Evolutionary conservation across 2,113 vertebrate genomes (phyloP).

Genomic region (Lepus timidus): DNA sequence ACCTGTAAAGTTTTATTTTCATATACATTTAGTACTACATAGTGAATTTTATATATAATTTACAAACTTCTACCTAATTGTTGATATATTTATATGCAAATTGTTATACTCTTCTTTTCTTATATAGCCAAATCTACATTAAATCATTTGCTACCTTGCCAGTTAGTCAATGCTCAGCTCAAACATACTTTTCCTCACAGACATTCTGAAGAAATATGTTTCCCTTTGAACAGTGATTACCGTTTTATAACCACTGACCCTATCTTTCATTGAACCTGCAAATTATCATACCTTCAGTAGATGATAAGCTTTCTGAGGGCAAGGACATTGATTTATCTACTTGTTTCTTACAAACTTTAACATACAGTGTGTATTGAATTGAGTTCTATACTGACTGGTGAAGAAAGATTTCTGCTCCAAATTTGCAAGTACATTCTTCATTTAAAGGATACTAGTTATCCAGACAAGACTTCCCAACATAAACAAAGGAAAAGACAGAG

Average conservation of each 20-base stretch:
- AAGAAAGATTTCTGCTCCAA: not conserved
- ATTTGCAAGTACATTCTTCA: not conserved
- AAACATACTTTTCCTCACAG: not conserved
- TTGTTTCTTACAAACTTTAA: not conserved
- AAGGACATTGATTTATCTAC: not conserved
- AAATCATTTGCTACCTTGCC: not conserved
- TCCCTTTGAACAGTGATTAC: not conserved
- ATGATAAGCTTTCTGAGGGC: not conserved
- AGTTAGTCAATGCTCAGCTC: not conserved
- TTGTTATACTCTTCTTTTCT: not conserved
- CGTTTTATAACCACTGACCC: not conserved
- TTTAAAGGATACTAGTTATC: not conserved
- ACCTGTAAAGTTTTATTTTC: not conserved
- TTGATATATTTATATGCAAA: not conserved
- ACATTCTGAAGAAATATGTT: not conserved
- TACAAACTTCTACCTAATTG: not conserved
- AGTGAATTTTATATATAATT: not conserved
- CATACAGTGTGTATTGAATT: not conserved
- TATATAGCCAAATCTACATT: not conserved
- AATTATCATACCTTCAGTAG: not conserved
- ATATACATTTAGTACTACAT: not conserved
- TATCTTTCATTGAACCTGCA: not conserved
- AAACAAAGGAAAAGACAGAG: not conserved
- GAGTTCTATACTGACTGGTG: not conserved
- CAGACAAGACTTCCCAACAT: not conserved